These are phyloP conservation scores for Cinara cedri DNA, from an alignment of 2,888 invertebrate genomes.

Conservation along the genomic window DNA sequence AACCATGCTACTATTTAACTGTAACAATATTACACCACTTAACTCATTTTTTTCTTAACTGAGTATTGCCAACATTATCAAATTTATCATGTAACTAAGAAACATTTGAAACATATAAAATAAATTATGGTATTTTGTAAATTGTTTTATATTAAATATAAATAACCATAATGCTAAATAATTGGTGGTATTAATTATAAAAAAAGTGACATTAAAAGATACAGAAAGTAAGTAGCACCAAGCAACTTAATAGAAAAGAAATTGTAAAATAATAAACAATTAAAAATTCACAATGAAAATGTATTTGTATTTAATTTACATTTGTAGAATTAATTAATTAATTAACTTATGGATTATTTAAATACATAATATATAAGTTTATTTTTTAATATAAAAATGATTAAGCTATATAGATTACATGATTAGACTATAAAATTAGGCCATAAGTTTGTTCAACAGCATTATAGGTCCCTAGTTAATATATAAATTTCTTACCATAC, in stretches of 20 bases:
- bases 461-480: conserved; percentile 56
- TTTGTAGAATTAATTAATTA: conserved; percentile 34
- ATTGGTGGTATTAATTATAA: conserved; percentile 25
- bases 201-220: conserved; percentile 37
- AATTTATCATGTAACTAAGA: conserved; percentile 29
- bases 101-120: not conserved
- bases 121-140: not conserved
- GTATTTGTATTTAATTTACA: conserved; percentile 44
- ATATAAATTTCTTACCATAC: conserved; percentile 53
- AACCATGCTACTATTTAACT: conserved; percentile 42
- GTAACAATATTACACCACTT: conserved; percentile 38
- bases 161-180: not conserved
- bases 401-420: conserved; percentile 55
- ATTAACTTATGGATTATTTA: conserved; percentile 46
- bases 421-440: conserved; percentile 57
- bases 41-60: conserved; percentile 8
- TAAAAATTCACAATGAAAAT: conserved; percentile 46
- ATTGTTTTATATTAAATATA: not conserved
- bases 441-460: conserved; percentile 55
- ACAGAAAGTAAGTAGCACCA: conserved; percentile 54
- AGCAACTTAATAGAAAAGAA: conserved; percentile 48
- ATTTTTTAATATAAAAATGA: conserved; percentile 39
- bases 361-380: conserved; percentile 18
- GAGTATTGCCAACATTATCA: conserved; percentile 18
- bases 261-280: conserved; percentile 35